A percentile compares a stretch with the other conserved stretches of the same genome.
Conservation (phyloP, 1,140 invertebrate species). For the Leptinotarsa undecemlineata region DNA sequence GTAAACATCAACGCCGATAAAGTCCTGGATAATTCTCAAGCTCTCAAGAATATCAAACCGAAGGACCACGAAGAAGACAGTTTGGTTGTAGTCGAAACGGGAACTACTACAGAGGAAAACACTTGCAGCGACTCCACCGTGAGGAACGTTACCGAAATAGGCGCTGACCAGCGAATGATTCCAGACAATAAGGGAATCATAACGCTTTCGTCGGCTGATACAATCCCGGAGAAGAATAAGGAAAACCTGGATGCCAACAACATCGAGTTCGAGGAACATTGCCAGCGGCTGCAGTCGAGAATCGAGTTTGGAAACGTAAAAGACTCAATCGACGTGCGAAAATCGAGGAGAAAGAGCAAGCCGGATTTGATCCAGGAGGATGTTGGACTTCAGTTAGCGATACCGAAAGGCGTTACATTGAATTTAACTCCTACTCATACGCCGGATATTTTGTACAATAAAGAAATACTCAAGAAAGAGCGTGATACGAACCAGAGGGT, state of each 20-base stretch:
- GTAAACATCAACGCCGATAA: slow-evolving; percentile 36
- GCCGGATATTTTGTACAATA: slow-evolving; percentile 46
- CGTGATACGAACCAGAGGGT: slow-evolving; percentile 52
- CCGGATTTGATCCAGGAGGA: slow-evolving; percentile 56
- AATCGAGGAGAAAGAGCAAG: slow-evolving; percentile 64
- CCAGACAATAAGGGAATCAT: slow-evolving; percentile 20
- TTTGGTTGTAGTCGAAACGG: slow-evolving; percentile 59
- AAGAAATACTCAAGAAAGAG: slow-evolving; percentile 52
- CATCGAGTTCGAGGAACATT: slow-evolving; percentile 67
- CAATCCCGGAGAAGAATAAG: slow-evolving; percentile 24
- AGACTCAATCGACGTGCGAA: slow-evolving; percentile 71
- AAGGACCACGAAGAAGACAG: slow-evolving; percentile 65
- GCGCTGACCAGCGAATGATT: slow-evolving; percentile 24
- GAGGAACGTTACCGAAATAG: slow-evolving; percentile 51
- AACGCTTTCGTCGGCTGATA: slow-evolving; percentile 27
- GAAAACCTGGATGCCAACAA: slow-evolving; percentile 43
- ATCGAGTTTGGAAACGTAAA: slow-evolving; percentile 72
- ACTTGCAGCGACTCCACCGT: slow-evolving; percentile 55
- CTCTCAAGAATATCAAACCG: slow-evolving; percentile 42
- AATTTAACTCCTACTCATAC: slow-evolving; percentile 35
- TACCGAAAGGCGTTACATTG: slow-evolving; percentile 36
- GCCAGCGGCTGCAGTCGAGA: slow-evolving; percentile 69
- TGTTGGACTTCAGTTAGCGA: slow-evolving; percentile 43
- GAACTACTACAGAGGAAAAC: slow-evolving; percentile 64
- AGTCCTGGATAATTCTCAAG: slow-evolving; percentile 32